Conservation (phyloP, 2,113 vertebrate genomes). For the Ancistrus triradiatus region DNA sequence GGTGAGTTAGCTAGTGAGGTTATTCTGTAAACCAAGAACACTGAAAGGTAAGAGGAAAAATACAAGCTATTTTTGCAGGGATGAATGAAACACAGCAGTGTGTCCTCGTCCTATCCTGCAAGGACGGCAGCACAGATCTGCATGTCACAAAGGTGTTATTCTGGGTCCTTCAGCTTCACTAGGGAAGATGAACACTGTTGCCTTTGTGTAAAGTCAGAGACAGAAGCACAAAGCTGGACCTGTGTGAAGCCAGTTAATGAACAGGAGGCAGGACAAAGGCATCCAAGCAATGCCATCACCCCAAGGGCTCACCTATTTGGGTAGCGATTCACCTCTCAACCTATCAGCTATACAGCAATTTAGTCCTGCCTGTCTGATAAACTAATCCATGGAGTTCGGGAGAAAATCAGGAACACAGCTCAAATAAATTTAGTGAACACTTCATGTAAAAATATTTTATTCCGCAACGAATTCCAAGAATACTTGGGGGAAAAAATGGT, state of each 20-base stretch:
- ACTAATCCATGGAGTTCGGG: not conserved
- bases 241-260: constrained; percentile 53
- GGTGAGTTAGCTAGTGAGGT: too few species aligned
- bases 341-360: not conserved
- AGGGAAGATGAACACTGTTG: constrained; percentile 51
- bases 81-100: not conserved
- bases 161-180: constrained; percentile 12
- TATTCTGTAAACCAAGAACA: too few species aligned
- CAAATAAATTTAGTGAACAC: too few species aligned
- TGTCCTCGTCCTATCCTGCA: constrained; percentile 8
- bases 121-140: constrained; percentile 16
- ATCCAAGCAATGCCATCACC: constrained; percentile 48
- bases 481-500: too few species aligned
- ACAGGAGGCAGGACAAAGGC: constrained; percentile 49
- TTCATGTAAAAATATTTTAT: too few species aligned
- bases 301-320: constrained; percentile 21
- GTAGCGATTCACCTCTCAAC: not conserved
- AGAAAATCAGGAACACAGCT: too few species aligned
- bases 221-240: constrained; percentile 66
- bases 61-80: too few species aligned
- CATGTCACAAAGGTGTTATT: constrained; percentile 49
- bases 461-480: too few species aligned
- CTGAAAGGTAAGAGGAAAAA: too few species aligned
- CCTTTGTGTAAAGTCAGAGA: constrained; percentile 61
- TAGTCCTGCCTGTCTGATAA: not conserved